These are phyloP conservation scores for Solea senegalensis DNA, from an alignment of 2,113 vertebrate genomes.

Conservation along the genomic window DNA sequence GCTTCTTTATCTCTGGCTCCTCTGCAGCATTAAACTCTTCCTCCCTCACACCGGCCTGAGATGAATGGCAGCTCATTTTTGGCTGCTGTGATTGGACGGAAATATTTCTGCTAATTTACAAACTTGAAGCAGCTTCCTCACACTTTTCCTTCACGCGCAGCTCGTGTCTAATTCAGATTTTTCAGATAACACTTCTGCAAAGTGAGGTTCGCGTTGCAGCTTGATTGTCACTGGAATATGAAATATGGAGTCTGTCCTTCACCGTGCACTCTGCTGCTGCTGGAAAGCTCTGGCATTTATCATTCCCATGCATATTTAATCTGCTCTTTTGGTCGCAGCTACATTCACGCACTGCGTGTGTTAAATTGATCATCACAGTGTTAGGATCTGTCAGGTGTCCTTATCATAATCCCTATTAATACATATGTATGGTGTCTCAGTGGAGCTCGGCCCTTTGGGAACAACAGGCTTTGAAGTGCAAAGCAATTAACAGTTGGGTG, in stretches of 20 bases:
- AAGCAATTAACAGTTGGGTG: slow-evolving; percentile 77
- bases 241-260: slow-evolving; percentile 48
- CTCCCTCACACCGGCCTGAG: slow-evolving; percentile 47
- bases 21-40: slow-evolving; percentile 26
- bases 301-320: slow-evolving; percentile 59
- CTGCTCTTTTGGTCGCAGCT: slow-evolving; percentile 20
- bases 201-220: slow-evolving; percentile 34
- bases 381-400: slow-evolving; percentile 47
- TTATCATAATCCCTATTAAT: slow-evolving; percentile 68
- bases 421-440: slow-evolving; percentile 59
- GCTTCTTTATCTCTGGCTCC: slow-evolving; percentile 28
- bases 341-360: slow-evolving; percentile 6
- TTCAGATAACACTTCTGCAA: slow-evolving; percentile 33
- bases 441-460: slow-evolving; percentile 57
- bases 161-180: slow-evolving; percentile 29
- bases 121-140: slow-evolving; percentile 8
- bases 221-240: slow-evolving; percentile 21
- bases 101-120: neutral
- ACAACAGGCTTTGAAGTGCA: slow-evolving; percentile 73
- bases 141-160: slow-evolving; percentile 13
- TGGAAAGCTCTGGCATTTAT: slow-evolving; percentile 44
- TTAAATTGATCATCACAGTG: slow-evolving; percentile 55
- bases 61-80: slow-evolving; percentile 62
- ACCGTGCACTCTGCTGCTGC: slow-evolving; percentile 24
- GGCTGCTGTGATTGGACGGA: slow-evolving; percentile 56